Evolutionary conservation across 2,113 vertebrate genomes (phyloP), one percentile per base, ranked within the genome.

Genomic region (Macrotus californicus): DNA sequence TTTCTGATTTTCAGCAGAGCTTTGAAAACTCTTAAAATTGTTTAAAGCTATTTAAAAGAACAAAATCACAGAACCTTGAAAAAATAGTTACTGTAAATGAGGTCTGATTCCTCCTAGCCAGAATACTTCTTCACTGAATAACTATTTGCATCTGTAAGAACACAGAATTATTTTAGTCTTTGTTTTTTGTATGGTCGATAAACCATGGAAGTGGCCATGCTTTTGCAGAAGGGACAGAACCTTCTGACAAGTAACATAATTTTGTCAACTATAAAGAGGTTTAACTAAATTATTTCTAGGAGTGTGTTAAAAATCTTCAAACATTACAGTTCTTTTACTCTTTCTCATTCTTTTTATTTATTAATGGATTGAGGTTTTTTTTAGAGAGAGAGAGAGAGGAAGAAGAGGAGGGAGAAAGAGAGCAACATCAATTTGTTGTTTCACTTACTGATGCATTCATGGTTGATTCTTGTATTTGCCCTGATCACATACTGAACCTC

Each of bases 181-280:
- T 77, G 41, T 80, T 94, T 94, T 61, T 39, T 36, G 11, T 31
- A 34, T 31, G 6, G 36, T 2, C 91, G 54, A 72, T 88, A 64
- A 85, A 39, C 12, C 34, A 90, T 3, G 7, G 52, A 24, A 81
- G 72, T 59, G 24, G 77, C 6, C 11, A 61, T 29, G 15, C 18
- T 72, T 91, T 61, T 9, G 26, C 72, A 82, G 26, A 26, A 81
- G 2, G 7, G 7, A 64, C 0, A 86, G 14, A 86, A 86, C 15
- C 84, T 83, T 94, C 61, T 79, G 15, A 95, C 22, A 93, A 69
- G 73, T 54, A 86, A 31, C 14, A 50, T 24, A 81, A 89, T 72
- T 31, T 91, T 87, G 16, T 86, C 61, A 89, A 92, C 41, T 92
- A 87, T 86, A 70, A 92, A 80, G 50, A 94, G 6, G 26, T 22